These are phyloP conservation scores for Drosophila pachea DNA, from an alignment of 1,140 invertebrate genomes.

Conservation along the genomic window DNA sequence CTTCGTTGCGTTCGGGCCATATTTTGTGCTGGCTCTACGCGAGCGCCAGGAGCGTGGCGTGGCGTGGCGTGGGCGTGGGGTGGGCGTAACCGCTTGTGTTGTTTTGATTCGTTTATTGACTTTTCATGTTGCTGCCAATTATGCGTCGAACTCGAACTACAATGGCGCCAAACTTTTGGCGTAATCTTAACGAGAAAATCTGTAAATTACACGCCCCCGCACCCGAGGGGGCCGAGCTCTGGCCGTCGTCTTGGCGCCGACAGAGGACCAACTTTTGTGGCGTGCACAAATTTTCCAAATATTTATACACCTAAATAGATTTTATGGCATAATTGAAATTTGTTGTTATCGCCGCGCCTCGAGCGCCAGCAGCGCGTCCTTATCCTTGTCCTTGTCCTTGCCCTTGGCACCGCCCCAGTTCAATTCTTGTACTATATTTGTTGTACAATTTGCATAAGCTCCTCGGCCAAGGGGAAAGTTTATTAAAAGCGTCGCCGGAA, in stretches of 20 bases:
- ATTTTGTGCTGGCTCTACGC: too few relatives aligned
- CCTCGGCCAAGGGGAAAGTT: constrained; percentile 62
- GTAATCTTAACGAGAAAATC: constrained; percentile 75
- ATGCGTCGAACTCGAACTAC: constrained; percentile 50
- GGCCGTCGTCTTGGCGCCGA: not conserved
- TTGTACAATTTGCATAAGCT: constrained; percentile 66
- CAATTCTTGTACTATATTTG: constrained; percentile 41
- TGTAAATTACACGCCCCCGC: constrained; percentile 73
- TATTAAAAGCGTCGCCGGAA: constrained; percentile 65
- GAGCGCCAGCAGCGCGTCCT: not conserved
- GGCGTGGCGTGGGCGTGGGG: not conserved
- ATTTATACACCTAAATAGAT: constrained; percentile 77
- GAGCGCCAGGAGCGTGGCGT: too few relatives aligned
- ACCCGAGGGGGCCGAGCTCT: too few relatives aligned
- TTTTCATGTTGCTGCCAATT: constrained; percentile 66
- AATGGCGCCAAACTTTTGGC: constrained; percentile 51
- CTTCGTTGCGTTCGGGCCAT: not conserved
- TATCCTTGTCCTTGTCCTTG: not conserved
- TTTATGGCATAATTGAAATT: constrained; percentile 77
- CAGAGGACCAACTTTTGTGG: constrained; percentile 31
- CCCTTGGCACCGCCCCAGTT: not conserved
- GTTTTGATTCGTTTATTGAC: constrained; percentile 64
- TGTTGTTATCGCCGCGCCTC: constrained; percentile 55
- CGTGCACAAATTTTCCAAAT: constrained; percentile 64
- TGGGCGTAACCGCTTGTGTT: constrained; percentile 16